Percentiles rank a stretch among this genome's conserved stretches.
phyloP scores from a whole-genome alignment of 2,888 invertebrate species.

The Morpho helenor region DNA sequence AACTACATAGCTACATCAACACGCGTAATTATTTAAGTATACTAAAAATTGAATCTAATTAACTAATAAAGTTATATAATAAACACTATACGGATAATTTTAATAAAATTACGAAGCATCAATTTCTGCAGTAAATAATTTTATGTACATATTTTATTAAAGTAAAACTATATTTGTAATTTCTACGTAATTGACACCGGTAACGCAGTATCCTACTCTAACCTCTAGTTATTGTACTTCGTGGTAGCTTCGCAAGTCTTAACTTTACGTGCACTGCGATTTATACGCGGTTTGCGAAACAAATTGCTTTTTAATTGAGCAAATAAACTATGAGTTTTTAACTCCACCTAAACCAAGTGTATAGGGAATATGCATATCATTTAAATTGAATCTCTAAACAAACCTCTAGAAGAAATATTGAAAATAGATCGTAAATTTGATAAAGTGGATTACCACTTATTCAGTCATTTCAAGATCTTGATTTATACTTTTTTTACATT shows the following conservation, averaged over 20 bases:
- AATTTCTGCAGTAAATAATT: constrained; percentile 7
- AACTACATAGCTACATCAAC: too few species aligned
- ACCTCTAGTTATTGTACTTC: constrained; percentile 69
- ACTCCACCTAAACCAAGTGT: constrained; percentile 23
- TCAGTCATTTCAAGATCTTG: too few species aligned
- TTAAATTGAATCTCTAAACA: too few species aligned
- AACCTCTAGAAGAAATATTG: too few species aligned
- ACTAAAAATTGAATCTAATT: too few species aligned
- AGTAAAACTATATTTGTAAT: constrained; percentile 15
- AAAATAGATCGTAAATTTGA: too few species aligned
- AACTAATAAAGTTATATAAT: neutral
- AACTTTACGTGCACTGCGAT: constrained; percentile 23
- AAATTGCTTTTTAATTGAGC: constrained; percentile 67
- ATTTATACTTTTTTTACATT: too few species aligned
- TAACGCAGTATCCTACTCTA: constrained; percentile 54
- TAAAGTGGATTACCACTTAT: too few species aligned
- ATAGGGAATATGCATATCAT: constrained; percentile 1
- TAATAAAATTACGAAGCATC: constrained; percentile 2
- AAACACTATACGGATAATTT: neutral
- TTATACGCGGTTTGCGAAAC: constrained; percentile 28
- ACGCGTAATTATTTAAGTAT: too few species aligned
- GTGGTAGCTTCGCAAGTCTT: constrained; percentile 49
- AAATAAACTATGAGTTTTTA: constrained; percentile 41
- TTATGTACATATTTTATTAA: constrained; percentile 16
- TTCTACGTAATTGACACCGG: constrained; percentile 64